These are phyloP conservation scores for Mesorhabditis sp. DNA, from an alignment of 2,888 invertebrate genomes.

Conservation along the genomic window DNA sequence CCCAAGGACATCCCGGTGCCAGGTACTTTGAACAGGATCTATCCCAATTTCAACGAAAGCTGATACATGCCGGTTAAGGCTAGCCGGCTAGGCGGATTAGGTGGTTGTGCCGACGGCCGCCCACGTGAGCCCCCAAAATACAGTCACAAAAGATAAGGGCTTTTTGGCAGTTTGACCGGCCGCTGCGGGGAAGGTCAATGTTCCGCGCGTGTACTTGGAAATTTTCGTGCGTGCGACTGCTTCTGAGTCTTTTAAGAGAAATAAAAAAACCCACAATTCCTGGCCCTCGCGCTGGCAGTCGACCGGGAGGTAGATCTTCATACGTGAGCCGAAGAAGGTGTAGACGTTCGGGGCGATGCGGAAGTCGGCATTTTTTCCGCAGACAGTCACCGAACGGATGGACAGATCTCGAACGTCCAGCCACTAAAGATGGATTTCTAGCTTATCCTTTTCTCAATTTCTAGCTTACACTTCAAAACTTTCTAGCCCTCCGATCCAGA, in stretches of 20 bases:
- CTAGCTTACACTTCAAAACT: no score
- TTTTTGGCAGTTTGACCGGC: conserved; percentile 33
- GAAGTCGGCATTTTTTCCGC: conserved; percentile 35
- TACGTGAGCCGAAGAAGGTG: conserved; percentile 43
- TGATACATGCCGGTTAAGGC: no score
- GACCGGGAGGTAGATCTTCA: conserved; percentile 33
- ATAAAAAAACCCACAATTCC: conserved; percentile 18
- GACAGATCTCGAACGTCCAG: conserved; percentile 49
- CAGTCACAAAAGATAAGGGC: no score
- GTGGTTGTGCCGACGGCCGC: no score
- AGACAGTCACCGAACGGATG: conserved; percentile 38
- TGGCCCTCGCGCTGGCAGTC: conserved; percentile 27
- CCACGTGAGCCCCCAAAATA: no score
- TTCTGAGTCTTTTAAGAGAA: neutral
- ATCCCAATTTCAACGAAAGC: neutral
- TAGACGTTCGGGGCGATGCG: conserved; percentile 39
- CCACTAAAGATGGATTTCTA: conserved; percentile 27
- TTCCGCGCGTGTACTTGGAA: neutral
- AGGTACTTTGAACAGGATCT: neutral
- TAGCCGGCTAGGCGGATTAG: no score
- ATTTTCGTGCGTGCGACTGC: neutral
- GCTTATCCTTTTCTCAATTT: no score
- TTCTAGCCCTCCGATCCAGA: no score
- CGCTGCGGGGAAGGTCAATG: conserved; percentile 36
- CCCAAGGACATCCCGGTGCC: neutral